Base-by-base conservation (phyloP, 2,797 vertebrate species). In the Leptoclinus maculatus region DNA sequence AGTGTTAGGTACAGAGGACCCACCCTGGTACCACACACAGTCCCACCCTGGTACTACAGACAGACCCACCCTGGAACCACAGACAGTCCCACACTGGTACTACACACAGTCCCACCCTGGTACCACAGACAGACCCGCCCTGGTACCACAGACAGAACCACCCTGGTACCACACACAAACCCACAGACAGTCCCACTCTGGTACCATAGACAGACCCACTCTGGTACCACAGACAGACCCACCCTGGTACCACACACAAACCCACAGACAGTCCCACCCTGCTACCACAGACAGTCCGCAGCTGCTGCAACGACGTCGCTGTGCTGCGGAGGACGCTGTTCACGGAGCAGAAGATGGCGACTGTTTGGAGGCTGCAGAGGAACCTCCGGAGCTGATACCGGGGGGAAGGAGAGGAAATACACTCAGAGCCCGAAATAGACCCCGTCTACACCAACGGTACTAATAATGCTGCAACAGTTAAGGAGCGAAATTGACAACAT, bases 341-440 rank as follows among this genome's bases (percentile, higher is more conserved):
- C 79, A 60, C 71, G 58, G 25, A 77, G 87, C 84, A 87, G 89
- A 96, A 96, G 95, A 96, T 96, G 95, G 95, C 95, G 94, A 93
- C 90, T 91, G 90, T 90, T 83, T 91, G 94, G 93, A 91, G 90
- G 91, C 88, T 91, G 94, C 87, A 66, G 80, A 82, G 87, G 82
- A 91, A 78, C 84, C 90, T 90, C 88, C 85, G 93, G 84, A 95
- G 94, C 92, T 96, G 95, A 95, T 94, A 93, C 84, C 91, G 85
- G 86, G 88, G 83, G 87, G 79, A 75, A 87, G 81, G 38, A 85
- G 64, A 84, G 79, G 70, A 87, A 56, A 77, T 68, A 82, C 66
- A 78, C 71, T n/a, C 70, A 68, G 57, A 75, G 36, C 72, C 32
- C 47, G 19, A n/a, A 58, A 66, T 60, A 74, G 60, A 87, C 53